Percentiles rank a stretch among this genome's conserved stretches.
These are phyloP conservation scores for Deilephila porcellus DNA, from an alignment of 2,888 invertebrate species.

Conservation along the genomic window DNA sequence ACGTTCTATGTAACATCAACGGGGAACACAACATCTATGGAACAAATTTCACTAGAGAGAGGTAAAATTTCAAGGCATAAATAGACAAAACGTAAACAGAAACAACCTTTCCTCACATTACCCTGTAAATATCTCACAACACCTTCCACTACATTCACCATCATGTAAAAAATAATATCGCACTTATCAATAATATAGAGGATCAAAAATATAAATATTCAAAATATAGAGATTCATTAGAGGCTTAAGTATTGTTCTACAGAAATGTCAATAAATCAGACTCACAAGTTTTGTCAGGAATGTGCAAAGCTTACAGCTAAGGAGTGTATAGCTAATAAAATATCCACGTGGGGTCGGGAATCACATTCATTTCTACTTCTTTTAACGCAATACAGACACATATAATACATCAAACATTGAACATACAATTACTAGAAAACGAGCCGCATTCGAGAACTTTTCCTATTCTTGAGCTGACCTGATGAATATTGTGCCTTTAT, in stretches of 20 bases:
- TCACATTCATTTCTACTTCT: slow-evolving; percentile 61
- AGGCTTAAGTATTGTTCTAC: slow-evolving; percentile 75
- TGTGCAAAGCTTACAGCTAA: slow-evolving; percentile 80
- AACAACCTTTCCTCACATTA: slow-evolving; percentile 63
- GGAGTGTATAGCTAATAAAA: slow-evolving; percentile 55
- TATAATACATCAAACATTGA: slow-evolving; percentile 56
- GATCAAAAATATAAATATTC: slow-evolving; percentile 82
- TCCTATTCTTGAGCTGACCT: slow-evolving; percentile 76
- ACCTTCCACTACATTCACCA: slow-evolving; percentile 56
- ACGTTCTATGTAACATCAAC: slow-evolving; percentile 59
- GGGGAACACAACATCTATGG: slow-evolving; percentile 76
- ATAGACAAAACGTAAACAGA: slow-evolving; percentile 47
- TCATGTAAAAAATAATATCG: slow-evolving; percentile 71
- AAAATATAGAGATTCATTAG: slow-evolving; percentile 80
- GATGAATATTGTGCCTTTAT: slow-evolving; percentile 70
- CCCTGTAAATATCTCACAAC: slow-evolving; percentile 80
- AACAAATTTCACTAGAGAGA: slow-evolving; percentile 55
- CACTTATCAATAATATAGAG: slow-evolving; percentile 77
- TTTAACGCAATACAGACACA: slow-evolving; percentile 66
- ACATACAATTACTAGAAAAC: slow-evolving; percentile 60
- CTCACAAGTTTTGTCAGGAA: slow-evolving; percentile 77
- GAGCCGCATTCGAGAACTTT: slow-evolving; percentile 79
- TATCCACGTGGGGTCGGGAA: slow-evolving; percentile 58
- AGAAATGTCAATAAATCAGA: slow-evolving; percentile 81
- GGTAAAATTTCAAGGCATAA: slow-evolving; percentile 57